These are phyloP conservation scores for Cheilosia soror DNA, from an alignment of 2,888 invertebrate species.

Conservation along the genomic window DNA sequence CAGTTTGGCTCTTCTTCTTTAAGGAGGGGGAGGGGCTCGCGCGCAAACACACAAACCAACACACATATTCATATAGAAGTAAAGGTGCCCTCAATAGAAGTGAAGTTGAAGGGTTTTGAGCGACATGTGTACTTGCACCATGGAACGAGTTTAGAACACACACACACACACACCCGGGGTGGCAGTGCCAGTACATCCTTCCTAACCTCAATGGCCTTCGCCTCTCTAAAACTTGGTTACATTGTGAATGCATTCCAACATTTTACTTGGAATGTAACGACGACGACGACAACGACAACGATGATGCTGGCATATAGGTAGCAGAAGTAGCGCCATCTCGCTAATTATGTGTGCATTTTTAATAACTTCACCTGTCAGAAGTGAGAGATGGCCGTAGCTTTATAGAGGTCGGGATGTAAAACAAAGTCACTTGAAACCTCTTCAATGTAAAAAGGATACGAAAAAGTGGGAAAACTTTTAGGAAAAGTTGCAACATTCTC, in stretches of 20 bases:
- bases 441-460: conserved; percentile 10
- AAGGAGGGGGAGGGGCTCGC: not conserved
- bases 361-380: conserved; percentile 73
- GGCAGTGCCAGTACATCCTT: conserved; percentile 4
- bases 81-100: conserved; percentile 45
- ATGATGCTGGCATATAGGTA: conserved; percentile 8
- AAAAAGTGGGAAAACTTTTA: conserved; percentile 18
- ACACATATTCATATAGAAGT: not conserved
- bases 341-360: conserved; percentile 76
- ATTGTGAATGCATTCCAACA: conserved; percentile 62
- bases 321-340: conserved; percentile 70
- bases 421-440: conserved; percentile 57
- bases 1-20: conserved; percentile 47
- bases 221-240: conserved; percentile 46
- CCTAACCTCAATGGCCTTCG: conserved; percentile 68
- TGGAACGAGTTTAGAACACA: conserved; percentile 44
- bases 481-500: conserved; percentile 23
- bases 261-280: conserved; percentile 28
- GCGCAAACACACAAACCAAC: not conserved
- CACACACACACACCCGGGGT: not conserved
- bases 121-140: conserved; percentile 66
- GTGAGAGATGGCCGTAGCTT: conserved; percentile 8
- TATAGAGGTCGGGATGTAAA: conserved; percentile 1
- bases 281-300: conserved; percentile 21
- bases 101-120: conserved; percentile 69